Base-by-base conservation (phyloP, 2,888 invertebrate species). In the Malacosoma neustria region DNA sequence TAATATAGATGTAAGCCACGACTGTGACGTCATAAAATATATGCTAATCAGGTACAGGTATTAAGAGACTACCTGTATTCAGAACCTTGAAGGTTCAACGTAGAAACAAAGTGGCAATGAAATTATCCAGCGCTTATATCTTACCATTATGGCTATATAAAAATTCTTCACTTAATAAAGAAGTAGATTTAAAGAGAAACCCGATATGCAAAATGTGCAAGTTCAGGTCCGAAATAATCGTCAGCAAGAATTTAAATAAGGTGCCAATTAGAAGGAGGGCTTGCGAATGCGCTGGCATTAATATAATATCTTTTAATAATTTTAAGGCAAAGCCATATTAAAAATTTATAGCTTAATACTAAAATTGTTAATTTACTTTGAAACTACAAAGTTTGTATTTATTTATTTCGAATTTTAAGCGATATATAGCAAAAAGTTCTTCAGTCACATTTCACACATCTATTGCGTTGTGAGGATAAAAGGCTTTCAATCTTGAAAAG, bases 131-230 rank as follows among this genome's bases (percentile, higher is more conserved):
- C 69, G 66, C 62, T 71, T 69, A 68, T 62, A 22, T 55, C 68
- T 70, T 65, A 67, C 70, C 68, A 71, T 72, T 69, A 72, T 49
- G 51, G 38, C 61, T 55, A 57, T 66, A 67, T 74, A 70, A 76
- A 75, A 73, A 60, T 61, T 70, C 71, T 53, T 62, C 62, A 65
- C 70, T 68, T 72, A 72, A 79, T 81, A 76, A 79, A 80, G 69
- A 65, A 68, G 73, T 71, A 64, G 61, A 65, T 73, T 75, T 77
- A 69, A 73, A 67, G 57, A 53, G 57, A 61, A 71, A 69, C 70
- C 68, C 58, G 75, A 70, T 66, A 65, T 60, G 63, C 67, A 59
- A 61, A 63, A 60, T 65, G 56, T 59, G 60, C 54, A 51, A 57
- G 55, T 60, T 65, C 59, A 55, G 67, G 63, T 66, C 70, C 67